Conservation (phyloP, 2,113 vertebrate species). For the Phrynosoma blainvillii region DNA sequence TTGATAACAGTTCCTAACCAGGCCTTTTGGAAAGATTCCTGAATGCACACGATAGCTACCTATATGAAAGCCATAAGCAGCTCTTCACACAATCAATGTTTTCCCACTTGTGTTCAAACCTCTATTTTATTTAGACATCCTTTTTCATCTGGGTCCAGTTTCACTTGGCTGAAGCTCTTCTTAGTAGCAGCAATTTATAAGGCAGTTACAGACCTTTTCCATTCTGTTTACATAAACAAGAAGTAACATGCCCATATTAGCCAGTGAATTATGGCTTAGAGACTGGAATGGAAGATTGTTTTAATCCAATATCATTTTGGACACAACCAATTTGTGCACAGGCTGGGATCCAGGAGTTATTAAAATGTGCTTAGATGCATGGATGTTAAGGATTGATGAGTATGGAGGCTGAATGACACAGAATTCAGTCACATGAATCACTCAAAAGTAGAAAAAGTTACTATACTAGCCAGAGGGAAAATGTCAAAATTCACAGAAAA, state of each 20-base stretch:
- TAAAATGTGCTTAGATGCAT: background rate
- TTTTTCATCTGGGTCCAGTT: background rate
- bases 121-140: too few relatives aligned
- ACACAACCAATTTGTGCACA: background rate
- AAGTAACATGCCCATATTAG: background rate
- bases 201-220: background rate
- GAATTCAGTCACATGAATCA: constrained; percentile 18
- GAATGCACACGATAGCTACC: too few relatives aligned
- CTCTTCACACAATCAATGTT: too few relatives aligned
- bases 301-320: background rate
- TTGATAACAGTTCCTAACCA: background rate
- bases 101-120: too few relatives aligned
- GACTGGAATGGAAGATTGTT: background rate
- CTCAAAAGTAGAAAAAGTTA: background rate
- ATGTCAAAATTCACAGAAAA: background rate
- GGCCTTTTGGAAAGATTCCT: background rate
- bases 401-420: background rate
- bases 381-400: accelerated
- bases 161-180: background rate
- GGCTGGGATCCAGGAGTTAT: background rate
- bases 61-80: too few relatives aligned
- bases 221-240: background rate
- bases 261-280: background rate
- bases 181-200: background rate
- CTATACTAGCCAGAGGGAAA: background rate